Evolutionary conservation across 2,888 invertebrate genomes (phyloP).

Genomic region (Lasioglossum figueresi): DNA sequence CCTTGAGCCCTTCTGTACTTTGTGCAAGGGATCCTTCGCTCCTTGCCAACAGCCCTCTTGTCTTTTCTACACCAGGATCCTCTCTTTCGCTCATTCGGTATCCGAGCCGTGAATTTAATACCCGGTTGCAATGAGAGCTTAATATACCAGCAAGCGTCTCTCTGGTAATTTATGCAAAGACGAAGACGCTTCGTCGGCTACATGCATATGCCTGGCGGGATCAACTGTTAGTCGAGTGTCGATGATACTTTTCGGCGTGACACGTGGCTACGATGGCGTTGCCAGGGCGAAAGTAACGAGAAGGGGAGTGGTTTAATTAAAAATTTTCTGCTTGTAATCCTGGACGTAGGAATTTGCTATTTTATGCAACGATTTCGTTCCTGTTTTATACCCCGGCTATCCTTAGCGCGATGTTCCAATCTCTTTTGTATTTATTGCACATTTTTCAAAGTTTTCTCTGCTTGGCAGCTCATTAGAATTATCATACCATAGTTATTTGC

Average conservation of each 20-base stretch:
- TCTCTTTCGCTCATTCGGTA: background rate
- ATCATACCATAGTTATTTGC: background rate
- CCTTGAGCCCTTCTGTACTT: background rate
- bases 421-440: background rate
- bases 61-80: background rate
- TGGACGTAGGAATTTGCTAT: background rate
- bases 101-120: constrained; percentile 45
- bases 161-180: constrained; percentile 55
- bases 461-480: background rate
- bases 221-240: constrained; percentile 42
- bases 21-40: background rate
- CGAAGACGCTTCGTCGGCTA: constrained; percentile 37
- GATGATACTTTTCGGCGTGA: constrained; percentile 36
- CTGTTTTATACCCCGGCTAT: background rate
- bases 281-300: background rate
- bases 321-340: background rate
- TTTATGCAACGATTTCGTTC: background rate
- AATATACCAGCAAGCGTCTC: constrained; percentile 38
- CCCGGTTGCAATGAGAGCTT: constrained; percentile 49
- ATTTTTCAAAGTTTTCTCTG: background rate
- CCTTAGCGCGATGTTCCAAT: background rate
- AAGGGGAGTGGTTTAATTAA: background rate
- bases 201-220: constrained; percentile 38
- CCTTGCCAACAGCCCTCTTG: no score
- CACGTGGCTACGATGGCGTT: background rate